A percentile compares a stretch with the other conserved stretches of the same genome.
Evolutionary conservation across 2,888 invertebrate genomes (phyloP).

Genomic region (Tetranychus truncatus): DNA sequence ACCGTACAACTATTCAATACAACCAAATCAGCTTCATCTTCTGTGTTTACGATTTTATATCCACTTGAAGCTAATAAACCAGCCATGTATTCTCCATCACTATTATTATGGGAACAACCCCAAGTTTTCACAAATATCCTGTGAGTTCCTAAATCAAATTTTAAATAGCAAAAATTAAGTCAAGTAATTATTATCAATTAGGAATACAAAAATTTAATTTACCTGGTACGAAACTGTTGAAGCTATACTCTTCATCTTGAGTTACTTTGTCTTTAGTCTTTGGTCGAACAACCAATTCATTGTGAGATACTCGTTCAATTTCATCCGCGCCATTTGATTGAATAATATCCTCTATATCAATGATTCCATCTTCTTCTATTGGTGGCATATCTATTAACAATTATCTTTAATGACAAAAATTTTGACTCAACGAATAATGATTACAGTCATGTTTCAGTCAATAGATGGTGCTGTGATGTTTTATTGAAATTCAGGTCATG

Average conservation of each 20-base stretch:
- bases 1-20: constrained; percentile 93
- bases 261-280: not conserved
- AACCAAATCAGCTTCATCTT: constrained; percentile 72
- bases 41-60: constrained; percentile 61
- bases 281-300: too few relatives aligned
- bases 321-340: too few relatives aligned
- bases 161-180: not conserved
- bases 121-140: constrained; percentile 54
- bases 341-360: too few relatives aligned
- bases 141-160: not conserved
- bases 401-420: too few relatives aligned
- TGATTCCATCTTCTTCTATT: too few relatives aligned
- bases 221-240: constrained; percentile 1
- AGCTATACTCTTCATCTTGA: not conserved
- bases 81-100: constrained; percentile 97
- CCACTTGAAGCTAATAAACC: constrained; percentile 75
- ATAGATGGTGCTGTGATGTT: too few relatives aligned
- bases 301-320: too few relatives aligned
- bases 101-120: constrained; percentile 95
- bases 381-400: too few relatives aligned
- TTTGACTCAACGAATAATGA: too few relatives aligned
- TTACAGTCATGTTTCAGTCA: too few relatives aligned
- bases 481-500: too few relatives aligned
- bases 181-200: not conserved
- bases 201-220: not conserved